These are phyloP conservation scores for Pteria penguin DNA, from an alignment of 2,888 invertebrate species.

Conservation along the genomic window DNA sequence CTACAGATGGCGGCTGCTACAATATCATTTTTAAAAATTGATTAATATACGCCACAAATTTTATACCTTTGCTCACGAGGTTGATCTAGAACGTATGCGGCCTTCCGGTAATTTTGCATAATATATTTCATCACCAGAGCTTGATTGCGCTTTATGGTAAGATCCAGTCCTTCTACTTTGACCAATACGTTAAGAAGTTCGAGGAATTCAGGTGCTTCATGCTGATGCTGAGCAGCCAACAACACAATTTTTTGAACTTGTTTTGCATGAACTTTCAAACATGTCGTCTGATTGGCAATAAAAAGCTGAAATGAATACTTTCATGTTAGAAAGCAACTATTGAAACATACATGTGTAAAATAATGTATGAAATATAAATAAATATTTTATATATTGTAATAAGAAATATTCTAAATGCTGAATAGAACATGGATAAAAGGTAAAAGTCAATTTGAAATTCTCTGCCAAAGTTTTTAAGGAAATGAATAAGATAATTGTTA, in stretches of 20 bases:
- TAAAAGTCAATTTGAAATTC: background rate
- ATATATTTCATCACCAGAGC: slow-evolving; percentile 79
- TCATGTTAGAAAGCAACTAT: too few species aligned
- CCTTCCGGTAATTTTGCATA: slow-evolving; percentile 78
- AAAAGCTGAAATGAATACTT: slow-evolving; percentile 73
- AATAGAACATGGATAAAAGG: too few species aligned
- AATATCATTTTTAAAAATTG: too few species aligned
- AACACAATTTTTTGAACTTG: slow-evolving; percentile 77
- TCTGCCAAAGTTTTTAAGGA: background rate
- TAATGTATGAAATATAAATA: too few species aligned
- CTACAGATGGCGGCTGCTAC: too few species aligned
- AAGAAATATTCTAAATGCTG: too few species aligned
- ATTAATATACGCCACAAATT: too few species aligned
- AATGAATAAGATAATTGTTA: too few species aligned
- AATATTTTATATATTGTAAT: too few species aligned
- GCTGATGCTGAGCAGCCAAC: slow-evolving; percentile 73
- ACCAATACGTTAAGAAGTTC: slow-evolving; percentile 75
- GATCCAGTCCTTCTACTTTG: slow-evolving; percentile 76
- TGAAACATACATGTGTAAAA: too few species aligned
- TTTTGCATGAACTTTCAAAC: slow-evolving; percentile 76
- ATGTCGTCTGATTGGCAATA: slow-evolving; percentile 76
- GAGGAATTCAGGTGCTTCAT: slow-evolving; percentile 76
- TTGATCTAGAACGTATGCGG: slow-evolving; percentile 76
- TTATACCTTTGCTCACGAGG: slow-evolving; percentile 61
- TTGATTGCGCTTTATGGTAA: slow-evolving; percentile 79